phyloP scores from a whole-genome alignment of 2,113 vertebrate species.

The Poecile atricapillus region DNA sequence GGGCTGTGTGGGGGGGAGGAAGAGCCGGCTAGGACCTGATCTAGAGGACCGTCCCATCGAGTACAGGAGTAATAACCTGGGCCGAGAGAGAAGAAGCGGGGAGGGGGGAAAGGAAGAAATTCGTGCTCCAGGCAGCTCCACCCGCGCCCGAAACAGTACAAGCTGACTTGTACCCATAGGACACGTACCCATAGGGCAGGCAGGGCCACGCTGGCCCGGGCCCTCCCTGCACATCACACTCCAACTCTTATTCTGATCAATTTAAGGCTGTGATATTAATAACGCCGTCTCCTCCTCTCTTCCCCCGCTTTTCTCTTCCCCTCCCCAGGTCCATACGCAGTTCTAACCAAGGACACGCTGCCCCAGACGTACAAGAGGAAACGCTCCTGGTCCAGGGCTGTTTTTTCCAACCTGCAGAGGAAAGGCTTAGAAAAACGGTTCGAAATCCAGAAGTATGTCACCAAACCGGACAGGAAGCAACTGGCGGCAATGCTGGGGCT shows the following conservation, averaged over 20 bases:
- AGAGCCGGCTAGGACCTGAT: neutral
- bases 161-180: neutral
- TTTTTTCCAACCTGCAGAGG: conserved; percentile 97
- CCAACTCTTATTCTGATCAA: neutral
- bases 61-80: neutral
- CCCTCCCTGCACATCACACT: neutral
- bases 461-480: conserved; percentile 97
- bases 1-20: neutral
- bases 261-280: neutral
- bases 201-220: neutral
- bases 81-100: neutral
- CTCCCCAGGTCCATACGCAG: conserved; percentile 87
- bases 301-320: neutral
- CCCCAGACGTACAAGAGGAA: conserved; percentile 98
- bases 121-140: neutral
- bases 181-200: neutral
- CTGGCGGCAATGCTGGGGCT: conserved; percentile 97
- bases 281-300: neutral
- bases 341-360: conserved; percentile 98
- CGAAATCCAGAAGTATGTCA: conserved; percentile 98
- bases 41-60: neutral
- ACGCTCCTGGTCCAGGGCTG: conserved; percentile 95
- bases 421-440: conserved; percentile 98
- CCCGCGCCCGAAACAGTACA: neutral
- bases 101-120: neutral